Conservation (phyloP, 2,113 vertebrate genomes). For the Crocuta crocuta region DNA sequence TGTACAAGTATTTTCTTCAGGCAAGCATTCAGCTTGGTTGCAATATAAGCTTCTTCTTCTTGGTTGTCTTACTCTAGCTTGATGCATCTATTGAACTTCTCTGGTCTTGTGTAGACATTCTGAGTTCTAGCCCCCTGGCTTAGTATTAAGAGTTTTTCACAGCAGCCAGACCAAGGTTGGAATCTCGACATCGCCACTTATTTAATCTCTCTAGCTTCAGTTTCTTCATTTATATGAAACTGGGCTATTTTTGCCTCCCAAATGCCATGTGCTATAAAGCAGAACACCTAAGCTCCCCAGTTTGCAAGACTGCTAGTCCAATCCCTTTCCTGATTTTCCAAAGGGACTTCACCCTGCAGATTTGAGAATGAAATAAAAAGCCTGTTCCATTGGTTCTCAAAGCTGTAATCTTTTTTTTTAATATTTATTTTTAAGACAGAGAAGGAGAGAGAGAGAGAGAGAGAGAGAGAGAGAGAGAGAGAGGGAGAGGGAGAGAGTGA, state of each 20-base stretch:
- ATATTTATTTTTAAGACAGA: too few species aligned
- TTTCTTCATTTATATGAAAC: slow-evolving; percentile 11
- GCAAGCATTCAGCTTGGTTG: background rate
- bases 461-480: too few species aligned
- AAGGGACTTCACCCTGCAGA: background rate
- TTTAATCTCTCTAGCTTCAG: slow-evolving; percentile 2
- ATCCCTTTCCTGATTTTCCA: slow-evolving; percentile 26
- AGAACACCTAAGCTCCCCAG: background rate
- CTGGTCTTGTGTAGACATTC: background rate
- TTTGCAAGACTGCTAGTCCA: background rate
- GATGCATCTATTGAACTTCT: background rate
- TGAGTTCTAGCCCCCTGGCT: background rate
- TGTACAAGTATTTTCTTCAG: slow-evolving; percentile 1
- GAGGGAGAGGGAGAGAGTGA: too few species aligned
- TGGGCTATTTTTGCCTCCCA: background rate
- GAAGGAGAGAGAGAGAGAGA: too few species aligned
- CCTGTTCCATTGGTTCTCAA: background rate
- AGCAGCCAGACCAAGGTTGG: background rate
- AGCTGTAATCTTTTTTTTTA: background rate
- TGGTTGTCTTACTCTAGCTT: background rate
- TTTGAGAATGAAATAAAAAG: slow-evolving; percentile 9
- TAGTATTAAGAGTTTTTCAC: background rate
- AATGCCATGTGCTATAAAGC: background rate
- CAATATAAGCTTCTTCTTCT: background rate
- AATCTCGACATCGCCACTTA: background rate